Conservation (phyloP, 2,888 invertebrate genomes). For the Hyppa rectilinea region DNA sequence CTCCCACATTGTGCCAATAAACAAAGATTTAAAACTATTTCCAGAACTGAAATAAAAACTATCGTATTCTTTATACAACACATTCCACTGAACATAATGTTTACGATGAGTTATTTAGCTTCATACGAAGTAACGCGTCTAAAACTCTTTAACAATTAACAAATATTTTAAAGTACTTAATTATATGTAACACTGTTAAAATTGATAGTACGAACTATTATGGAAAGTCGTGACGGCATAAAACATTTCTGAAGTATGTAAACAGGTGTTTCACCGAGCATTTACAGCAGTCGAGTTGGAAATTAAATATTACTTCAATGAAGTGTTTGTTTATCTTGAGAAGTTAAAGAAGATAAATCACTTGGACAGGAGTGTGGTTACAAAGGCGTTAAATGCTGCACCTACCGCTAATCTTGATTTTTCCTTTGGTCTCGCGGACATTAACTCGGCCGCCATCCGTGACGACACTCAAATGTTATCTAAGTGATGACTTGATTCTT, state of each 20-base stretch:
- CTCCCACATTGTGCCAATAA: slow-evolving; percentile 69
- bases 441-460: neutral
- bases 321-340: slow-evolving; percentile 39
- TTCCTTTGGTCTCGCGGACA: neutral
- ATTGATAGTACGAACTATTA: slow-evolving; percentile 58
- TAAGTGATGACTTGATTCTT: neutral
- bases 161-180: slow-evolving; percentile 22
- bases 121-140: slow-evolving; percentile 11
- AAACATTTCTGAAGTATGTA: slow-evolving; percentile 62
- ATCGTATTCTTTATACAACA: slow-evolving; percentile 56
- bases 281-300: slow-evolving; percentile 35
- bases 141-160: slow-evolving; percentile 28
- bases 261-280: slow-evolving; percentile 67
- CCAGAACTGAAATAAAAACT: slow-evolving; percentile 40
- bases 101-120: slow-evolving; percentile 16
- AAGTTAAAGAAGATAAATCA: slow-evolving; percentile 43
- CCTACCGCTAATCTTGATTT: slow-evolving; percentile 10
- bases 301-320: slow-evolving; percentile 48
- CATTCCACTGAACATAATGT: slow-evolving; percentile 46
- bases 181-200: slow-evolving; percentile 26
- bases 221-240: slow-evolving; percentile 76
- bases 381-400: slow-evolving; percentile 27
- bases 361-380: slow-evolving; percentile 26
- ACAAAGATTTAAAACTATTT: slow-evolving; percentile 61
- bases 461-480: too few species aligned